phyloP scores from a whole-genome alignment of 2,113 vertebrate species.

The Mohoua ochrocephala region DNA sequence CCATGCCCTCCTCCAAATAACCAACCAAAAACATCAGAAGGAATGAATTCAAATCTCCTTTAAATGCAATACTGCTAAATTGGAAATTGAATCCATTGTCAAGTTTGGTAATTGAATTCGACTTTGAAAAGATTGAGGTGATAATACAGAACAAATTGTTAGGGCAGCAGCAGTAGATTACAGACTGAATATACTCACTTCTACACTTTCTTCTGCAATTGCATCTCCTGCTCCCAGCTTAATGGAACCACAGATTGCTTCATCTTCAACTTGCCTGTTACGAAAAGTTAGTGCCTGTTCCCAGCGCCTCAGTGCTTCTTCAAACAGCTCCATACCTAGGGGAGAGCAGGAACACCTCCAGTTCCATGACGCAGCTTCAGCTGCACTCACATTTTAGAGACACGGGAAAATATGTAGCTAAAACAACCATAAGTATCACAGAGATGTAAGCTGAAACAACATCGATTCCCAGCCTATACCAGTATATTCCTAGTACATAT shows the following conservation, averaged over 20 bases:
- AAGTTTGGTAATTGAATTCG: neutral
- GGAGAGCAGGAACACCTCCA: neutral
- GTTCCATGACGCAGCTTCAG: neutral
- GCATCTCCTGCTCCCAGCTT: constrained; percentile 88
- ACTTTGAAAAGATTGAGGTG: neutral
- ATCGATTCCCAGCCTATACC: neutral
- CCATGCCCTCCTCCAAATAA: neutral
- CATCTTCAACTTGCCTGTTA: constrained; percentile 83
- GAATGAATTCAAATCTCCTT: neutral
- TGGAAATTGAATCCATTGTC: neutral
- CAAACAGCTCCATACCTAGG: constrained; percentile 95
- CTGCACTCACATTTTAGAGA: neutral
- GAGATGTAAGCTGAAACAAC: neutral
- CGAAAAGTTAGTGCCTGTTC: constrained; percentile 91
- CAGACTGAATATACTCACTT: constrained; percentile 69
- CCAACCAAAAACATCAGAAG: neutral
- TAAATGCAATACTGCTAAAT: neutral
- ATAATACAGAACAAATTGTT: neutral
- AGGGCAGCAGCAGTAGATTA: neutral
- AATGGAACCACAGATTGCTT: constrained; percentile 79
- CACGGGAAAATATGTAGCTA: accelerated
- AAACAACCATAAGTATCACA: neutral
- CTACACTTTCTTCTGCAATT: constrained; percentile 88
- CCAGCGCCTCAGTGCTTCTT: constrained; percentile 91
- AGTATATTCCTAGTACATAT: neutral